phyloP scores from a whole-genome alignment of 2,888 invertebrate genomes.

The Prenolepis imparis region DNA sequence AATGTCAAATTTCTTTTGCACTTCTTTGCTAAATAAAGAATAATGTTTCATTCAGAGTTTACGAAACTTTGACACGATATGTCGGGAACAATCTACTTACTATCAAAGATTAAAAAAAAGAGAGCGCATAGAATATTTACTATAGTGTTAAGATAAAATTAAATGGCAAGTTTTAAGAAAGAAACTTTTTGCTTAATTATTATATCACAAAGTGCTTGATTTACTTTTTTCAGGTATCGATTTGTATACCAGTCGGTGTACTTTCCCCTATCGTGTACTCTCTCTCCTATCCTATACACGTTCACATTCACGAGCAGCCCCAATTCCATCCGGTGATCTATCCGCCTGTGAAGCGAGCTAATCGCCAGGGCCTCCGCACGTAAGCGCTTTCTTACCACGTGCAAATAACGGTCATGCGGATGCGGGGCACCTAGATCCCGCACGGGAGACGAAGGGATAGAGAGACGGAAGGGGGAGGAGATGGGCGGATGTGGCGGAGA shows the following conservation, averaged over 20 bases:
- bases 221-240: neutral
- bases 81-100: neutral
- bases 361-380: constrained; percentile 41
- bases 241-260: neutral
- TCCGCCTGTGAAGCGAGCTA: constrained; percentile 55
- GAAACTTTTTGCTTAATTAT: neutral
- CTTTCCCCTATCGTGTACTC: neutral
- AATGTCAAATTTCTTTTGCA: neutral
- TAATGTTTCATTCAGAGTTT: neutral
- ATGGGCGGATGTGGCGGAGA: constrained; percentile 56
- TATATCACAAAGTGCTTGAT: neutral
- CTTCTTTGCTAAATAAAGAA: neutral
- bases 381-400: constrained; percentile 56
- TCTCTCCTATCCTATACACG: neutral
- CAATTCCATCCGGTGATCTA: constrained; percentile 51
- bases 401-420: constrained; percentile 61
- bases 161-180: neutral
- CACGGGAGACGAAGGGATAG: neutral
- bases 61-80: neutral
- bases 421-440: constrained; percentile 47
- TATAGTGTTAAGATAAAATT: neutral
- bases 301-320: constrained; percentile 30
- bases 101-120: neutral
- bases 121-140: neutral
- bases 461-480: constrained; percentile 32